Conservation (phyloP, 2,888 invertebrate genomes). For the Ceratothoa steindachneri region DNA sequence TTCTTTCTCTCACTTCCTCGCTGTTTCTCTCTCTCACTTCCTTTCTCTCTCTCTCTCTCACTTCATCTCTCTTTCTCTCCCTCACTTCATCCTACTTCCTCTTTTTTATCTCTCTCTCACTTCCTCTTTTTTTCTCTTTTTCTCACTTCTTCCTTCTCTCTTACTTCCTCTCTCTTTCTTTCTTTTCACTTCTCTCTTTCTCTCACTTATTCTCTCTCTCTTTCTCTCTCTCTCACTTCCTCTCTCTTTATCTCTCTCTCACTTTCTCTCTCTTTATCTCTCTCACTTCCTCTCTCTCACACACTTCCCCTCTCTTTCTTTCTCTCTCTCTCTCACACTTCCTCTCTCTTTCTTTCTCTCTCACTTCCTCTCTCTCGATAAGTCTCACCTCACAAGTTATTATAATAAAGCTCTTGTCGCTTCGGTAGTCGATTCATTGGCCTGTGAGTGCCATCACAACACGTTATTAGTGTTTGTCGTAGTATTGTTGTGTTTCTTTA, state of each 20-base stretch:
- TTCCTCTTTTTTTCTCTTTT: neutral
- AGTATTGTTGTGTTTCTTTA: too few species aligned
- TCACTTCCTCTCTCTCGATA: neutral
- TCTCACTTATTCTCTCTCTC: neutral
- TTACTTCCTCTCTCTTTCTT: neutral
- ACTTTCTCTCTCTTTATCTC: too few species aligned
- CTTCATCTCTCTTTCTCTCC: neutral
- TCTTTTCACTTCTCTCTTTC: neutral
- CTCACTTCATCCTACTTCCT: neutral
- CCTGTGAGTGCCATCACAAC: too few species aligned
- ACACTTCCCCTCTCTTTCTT: neutral
- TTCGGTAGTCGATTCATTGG: too few species aligned
- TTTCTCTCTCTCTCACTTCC: too few species aligned
- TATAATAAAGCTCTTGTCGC: too few species aligned
- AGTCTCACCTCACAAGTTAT: too few species aligned
- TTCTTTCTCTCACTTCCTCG: neutral
- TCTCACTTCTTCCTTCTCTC: neutral
- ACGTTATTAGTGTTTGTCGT: too few species aligned
- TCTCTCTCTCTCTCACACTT: neutral
- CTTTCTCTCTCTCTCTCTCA: too few species aligned
- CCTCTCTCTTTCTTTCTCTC: too few species aligned
- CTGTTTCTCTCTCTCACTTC: neutral
- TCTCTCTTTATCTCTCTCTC: too few species aligned
- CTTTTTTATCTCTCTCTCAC: neutral
- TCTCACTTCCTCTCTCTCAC: too few species aligned